Conservation (phyloP, 2,797 vertebrate genomes). For the Pangasius larnaudii region DNA sequence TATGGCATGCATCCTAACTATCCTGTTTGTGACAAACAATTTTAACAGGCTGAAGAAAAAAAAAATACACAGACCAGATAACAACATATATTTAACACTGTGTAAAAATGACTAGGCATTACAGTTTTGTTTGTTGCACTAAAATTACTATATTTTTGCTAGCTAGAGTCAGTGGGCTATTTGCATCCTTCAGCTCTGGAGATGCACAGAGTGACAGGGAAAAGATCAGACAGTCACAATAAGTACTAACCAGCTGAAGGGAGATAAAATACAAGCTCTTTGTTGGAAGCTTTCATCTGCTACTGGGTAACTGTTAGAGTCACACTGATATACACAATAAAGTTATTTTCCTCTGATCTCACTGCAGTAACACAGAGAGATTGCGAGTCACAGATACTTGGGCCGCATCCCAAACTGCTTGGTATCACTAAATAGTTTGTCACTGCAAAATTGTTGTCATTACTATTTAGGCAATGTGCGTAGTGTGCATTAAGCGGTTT, state of each 20-base stretch:
- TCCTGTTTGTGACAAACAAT: neutral
- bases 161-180: conserved; percentile 2
- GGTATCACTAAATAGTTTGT: neutral
- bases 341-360: neutral
- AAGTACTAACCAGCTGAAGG: neutral
- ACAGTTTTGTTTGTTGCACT: neutral
- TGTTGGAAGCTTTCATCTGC: neutral
- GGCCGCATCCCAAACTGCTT: neutral
- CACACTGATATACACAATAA: neutral
- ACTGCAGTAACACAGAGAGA: neutral
- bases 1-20: neutral
- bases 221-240: neutral
- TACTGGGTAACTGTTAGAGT: neutral
- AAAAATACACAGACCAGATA: neutral
- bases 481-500: neutral
- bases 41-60: neutral
- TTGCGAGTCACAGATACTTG: neutral
- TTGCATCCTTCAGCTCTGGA: neutral
- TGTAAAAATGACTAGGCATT: neutral
- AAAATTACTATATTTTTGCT: neutral
- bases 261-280: neutral
- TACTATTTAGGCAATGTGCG: neutral
- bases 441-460: neutral
- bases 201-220: neutral
- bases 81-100: neutral